phyloP scores from a whole-genome alignment of 2,888 invertebrate species.

The Ichneumoninae sp. region DNA sequence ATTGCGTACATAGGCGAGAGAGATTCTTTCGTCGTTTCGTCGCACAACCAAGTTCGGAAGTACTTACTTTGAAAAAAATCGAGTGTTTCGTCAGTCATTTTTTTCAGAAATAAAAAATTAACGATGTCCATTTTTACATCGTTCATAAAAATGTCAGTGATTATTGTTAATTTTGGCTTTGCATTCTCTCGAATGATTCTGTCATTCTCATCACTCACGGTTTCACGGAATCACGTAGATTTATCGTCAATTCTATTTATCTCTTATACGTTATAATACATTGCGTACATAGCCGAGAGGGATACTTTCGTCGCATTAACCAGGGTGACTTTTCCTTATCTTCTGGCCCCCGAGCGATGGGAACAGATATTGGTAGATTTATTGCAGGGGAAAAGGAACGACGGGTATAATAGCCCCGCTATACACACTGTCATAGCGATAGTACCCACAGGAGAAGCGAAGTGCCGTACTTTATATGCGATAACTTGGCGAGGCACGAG shows the following conservation, averaged over 20 bases:
- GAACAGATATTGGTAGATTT: constrained; percentile 63
- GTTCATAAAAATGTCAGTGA: background rate
- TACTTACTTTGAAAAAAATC: too few species aligned
- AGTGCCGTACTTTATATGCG: constrained; percentile 63
- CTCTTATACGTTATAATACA: constrained; percentile 9
- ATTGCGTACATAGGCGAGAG: constrained; percentile 26
- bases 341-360: constrained; percentile 58
- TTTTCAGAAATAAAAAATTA: too few species aligned
- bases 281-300: constrained; percentile 31
- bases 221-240: constrained; percentile 22
- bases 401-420: constrained; percentile 56
- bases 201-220: constrained; percentile 26
- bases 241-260: constrained; percentile 35
- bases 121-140: too few species aligned
- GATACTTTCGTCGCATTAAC: constrained; percentile 59
- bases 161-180: background rate
- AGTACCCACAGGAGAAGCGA: constrained; percentile 51
- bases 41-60: constrained; percentile 34
- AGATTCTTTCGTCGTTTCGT: constrained; percentile 41
- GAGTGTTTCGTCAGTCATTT: too few species aligned
- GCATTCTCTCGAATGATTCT: background rate
- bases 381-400: constrained; percentile 63
- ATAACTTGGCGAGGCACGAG: constrained; percentile 58
- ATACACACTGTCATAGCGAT: constrained; percentile 48
- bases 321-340: constrained; percentile 61